A percentile compares a stretch with the other conserved stretches of the same genome.
Conservation (phyloP, 92 coral and sea anemone genomes). For the Pocillopora grandis region DNA sequence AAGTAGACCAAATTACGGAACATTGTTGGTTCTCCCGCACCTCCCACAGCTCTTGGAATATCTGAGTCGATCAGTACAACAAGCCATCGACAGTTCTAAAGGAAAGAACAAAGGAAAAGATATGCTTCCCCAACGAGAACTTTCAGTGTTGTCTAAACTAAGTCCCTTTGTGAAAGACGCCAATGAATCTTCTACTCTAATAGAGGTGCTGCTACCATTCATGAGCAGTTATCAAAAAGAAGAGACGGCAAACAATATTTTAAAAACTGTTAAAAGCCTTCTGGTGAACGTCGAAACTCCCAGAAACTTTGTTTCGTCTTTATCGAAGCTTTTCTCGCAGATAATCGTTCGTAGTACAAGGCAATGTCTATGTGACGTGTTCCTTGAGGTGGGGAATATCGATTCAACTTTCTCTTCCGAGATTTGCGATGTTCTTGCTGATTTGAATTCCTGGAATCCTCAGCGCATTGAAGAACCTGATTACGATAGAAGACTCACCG, state of each 20-base stretch:
- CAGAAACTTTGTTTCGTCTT: constrained; percentile 49
- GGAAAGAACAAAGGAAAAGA: constrained; percentile 59
- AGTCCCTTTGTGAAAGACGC: constrained; percentile 84
- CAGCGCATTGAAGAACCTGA: constrained; percentile 93
- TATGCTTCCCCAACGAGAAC: constrained; percentile 77
- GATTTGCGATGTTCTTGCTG: constrained; percentile 47
- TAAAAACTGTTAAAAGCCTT: constrained; percentile 70
- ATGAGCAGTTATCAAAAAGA: constrained; percentile 67
- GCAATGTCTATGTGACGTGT: constrained; percentile 76
- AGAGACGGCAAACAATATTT: constrained; percentile 73
- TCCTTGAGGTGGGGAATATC: constrained; percentile 61
- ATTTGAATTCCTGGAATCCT: constrained; percentile 78
- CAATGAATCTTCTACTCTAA: constrained; percentile 67
- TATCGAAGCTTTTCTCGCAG: constrained; percentile 82
- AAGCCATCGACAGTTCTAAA: constrained; percentile 55
- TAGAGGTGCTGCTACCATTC: constrained; percentile 73
- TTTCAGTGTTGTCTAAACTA: constrained; percentile 89
- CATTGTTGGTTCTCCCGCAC: constrained; percentile 76
- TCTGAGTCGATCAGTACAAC: constrained; percentile 74
- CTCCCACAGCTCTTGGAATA: constrained; percentile 61
- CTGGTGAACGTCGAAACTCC: constrained; percentile 72
- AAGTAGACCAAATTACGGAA: constrained; percentile 45
- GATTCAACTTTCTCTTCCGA: constrained; percentile 59
- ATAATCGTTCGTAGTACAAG: constrained; percentile 78
- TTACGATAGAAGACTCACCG: constrained; percentile 68